These are phyloP conservation scores for Pavo muticus DNA, from an alignment of 2,113 vertebrate genomes.

Conservation along the genomic window DNA sequence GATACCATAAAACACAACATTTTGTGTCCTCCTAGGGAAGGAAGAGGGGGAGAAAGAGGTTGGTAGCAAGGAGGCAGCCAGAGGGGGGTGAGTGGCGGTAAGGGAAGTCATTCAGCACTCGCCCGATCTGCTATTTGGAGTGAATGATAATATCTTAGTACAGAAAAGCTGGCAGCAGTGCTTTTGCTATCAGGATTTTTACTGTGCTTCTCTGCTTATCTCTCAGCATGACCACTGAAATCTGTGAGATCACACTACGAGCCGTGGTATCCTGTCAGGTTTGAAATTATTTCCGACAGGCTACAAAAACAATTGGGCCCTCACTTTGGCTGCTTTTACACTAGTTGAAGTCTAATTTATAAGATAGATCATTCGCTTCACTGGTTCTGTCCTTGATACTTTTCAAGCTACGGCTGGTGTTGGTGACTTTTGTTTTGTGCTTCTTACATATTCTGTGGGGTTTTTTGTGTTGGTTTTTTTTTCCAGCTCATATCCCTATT, in stretches of 20 bases:
- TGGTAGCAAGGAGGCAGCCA: background rate
- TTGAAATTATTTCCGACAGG: conserved; percentile 76
- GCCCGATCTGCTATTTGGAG: background rate
- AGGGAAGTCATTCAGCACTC: background rate
- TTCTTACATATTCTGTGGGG: background rate
- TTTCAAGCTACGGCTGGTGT: conserved; percentile 50
- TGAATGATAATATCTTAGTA: conserved; percentile 53
- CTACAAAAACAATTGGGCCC: conserved; percentile 73
- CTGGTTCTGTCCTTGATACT: conserved; percentile 56
- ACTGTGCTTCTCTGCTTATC: conserved; percentile 14
- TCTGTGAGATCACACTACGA: conserved; percentile 52
- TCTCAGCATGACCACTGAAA: conserved; percentile 66
- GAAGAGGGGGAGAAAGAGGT: background rate
- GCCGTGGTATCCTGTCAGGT: conserved; percentile 53
- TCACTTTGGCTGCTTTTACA: conserved; percentile 69
- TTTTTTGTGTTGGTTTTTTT: background rate
- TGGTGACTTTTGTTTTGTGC: conserved; percentile 35
- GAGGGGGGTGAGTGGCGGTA: background rate
- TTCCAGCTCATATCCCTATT: conserved; percentile 2
- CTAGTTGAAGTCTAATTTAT: conserved; percentile 79
- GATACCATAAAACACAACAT: conserved; percentile 42
- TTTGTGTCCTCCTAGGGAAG: background rate
- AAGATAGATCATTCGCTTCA: conserved; percentile 74
- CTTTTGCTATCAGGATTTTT: conserved; percentile 50
- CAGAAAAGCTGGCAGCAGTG: conserved; percentile 37